phyloP scores from a whole-genome alignment of 2,113 vertebrate genomes.

The Amblyopsis rosae region DNA sequence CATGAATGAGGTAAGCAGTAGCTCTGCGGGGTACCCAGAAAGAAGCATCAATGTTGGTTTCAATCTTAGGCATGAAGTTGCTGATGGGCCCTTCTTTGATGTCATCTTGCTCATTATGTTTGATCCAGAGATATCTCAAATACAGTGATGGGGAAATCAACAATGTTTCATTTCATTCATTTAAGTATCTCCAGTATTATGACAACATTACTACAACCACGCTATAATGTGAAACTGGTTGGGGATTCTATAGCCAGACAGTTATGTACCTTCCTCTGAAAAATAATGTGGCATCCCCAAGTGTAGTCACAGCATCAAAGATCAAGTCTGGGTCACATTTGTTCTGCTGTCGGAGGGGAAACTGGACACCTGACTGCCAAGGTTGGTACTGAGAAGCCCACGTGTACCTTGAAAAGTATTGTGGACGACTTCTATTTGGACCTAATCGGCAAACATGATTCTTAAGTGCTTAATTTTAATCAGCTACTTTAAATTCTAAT shows the following conservation, averaged over 20 bases:
- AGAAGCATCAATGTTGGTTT: conserved; percentile 73
- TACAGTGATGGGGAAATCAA: background rate
- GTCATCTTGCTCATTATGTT: conserved; percentile 63
- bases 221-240: no score
- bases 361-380: conserved; percentile 40
- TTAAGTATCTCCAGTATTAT: no score
- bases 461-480: background rate
- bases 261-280: conserved; percentile 71
- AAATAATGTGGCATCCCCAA: conserved; percentile 72
- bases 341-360: conserved; percentile 53
- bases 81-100: conserved; percentile 76
- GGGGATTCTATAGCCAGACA: background rate
- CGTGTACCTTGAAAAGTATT: conserved; percentile 33
- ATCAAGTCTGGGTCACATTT: conserved; percentile 68
- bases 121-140: conserved; percentile 78
- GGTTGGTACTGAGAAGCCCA: conserved; percentile 44
- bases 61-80: conserved; percentile 78
- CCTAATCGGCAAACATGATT: conserved; percentile 41
- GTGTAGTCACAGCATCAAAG: conserved; percentile 73
- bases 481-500: background rate
- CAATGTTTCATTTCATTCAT: conserved; percentile 8
- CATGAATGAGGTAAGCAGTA: conserved; percentile 74
- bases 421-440: conserved; percentile 36
- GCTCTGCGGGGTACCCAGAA: conserved; percentile 73
- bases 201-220: no score